Evolutionary conservation across 2,797 vertebrate genomes (phyloP), one percentile per base, ranked within the genome.

Genomic region (Diglossa cyanea): DNA sequence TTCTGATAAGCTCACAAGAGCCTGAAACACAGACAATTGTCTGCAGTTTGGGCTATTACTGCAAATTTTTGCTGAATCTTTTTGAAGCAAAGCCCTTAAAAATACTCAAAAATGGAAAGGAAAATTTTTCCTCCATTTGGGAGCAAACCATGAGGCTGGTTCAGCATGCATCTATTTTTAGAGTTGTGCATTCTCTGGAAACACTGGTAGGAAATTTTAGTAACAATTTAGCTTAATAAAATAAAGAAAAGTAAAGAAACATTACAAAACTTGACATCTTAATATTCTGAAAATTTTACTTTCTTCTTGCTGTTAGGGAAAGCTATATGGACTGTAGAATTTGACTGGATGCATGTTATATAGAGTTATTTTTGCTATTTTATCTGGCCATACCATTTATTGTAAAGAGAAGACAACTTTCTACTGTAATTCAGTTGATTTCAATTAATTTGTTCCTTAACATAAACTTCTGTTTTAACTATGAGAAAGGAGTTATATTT

Each of bases 101-200:
- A 89, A 78, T 90, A 87, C 63, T 40, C 58, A 89, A 60, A 60
- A 97, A 95, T 60, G 40, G 80, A 96, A 97, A 95, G 68, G 24
- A 86, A 94, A 66, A 18, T 47, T 91, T 92, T 93, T 91, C n/a
- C 39, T 97, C 39, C 78, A 53, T 94, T 65, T 23, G 44, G 53
- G 68, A 94, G n/a, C 48, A 97, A 95, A 80, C n/a, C 42, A 13
- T 45, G 42, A 37, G 6, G 45, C 66, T 95, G 93, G 50, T 39
- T 88, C 75, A 88, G 35, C 24, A 33, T 57, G 39, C 35, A 54
- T 95, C 55, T 95, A 58, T 92, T 95, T 96, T 96, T 91, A 80
- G 18, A 93, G 50, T 82, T 78, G 33, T 7, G 5, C 88, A 65
- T 65, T 94, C 77, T 94, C 88, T 91, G 66, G 88, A 97, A 97